These are phyloP conservation scores for Plutomurus gul DNA, from an alignment of 1,140 invertebrate species.

Conservation along the genomic window DNA sequence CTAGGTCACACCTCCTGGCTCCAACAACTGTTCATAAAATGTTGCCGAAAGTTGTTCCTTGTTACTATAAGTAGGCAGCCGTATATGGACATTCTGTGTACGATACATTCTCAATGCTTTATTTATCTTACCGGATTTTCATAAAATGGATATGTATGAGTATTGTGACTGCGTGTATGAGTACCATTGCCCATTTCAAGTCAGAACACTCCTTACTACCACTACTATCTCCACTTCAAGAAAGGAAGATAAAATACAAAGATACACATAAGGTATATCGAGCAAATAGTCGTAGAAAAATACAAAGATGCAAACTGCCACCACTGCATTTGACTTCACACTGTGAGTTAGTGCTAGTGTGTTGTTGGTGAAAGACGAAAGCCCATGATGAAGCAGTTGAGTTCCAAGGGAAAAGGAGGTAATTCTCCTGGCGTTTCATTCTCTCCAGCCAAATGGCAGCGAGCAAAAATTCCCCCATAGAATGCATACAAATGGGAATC, in stretches of 20 bases:
- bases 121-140: background rate
- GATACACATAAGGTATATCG: too few relatives aligned
- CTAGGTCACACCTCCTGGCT: slow-evolving; percentile 44
- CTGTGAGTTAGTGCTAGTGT: too few relatives aligned
- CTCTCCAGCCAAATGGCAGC: slow-evolving; percentile 26
- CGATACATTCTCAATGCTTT: background rate
- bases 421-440: slow-evolving; percentile 41
- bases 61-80: background rate
- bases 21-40: slow-evolving; percentile 33
- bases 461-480: slow-evolving; percentile 34
- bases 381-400: slow-evolving; percentile 12
- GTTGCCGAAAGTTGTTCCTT: slow-evolving; percentile 34
- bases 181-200: background rate
- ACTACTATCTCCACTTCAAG: too few relatives aligned
- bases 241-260: too few relatives aligned
- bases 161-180: background rate
- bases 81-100: background rate
- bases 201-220: background rate
- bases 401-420: slow-evolving; percentile 5
- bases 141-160: background rate
- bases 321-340: too few relatives aligned
- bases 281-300: too few relatives aligned
- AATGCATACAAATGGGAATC: slow-evolving; percentile 49
- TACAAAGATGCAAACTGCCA: too few relatives aligned
- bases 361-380: background rate